phyloP scores from a whole-genome alignment of 1,140 invertebrate species.

The Vanessa tameamea region DNA sequence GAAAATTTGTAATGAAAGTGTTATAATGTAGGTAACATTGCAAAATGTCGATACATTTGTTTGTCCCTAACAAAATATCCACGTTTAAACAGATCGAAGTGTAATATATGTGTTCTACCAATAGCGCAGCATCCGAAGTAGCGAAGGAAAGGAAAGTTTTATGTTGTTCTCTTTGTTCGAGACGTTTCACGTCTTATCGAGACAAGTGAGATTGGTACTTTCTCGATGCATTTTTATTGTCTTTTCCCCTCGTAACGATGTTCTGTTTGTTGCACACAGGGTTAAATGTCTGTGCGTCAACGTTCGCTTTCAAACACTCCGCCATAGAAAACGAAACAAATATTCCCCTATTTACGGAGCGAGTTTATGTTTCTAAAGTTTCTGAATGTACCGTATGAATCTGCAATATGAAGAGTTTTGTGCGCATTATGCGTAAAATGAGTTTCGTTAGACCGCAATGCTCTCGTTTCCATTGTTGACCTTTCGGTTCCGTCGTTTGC shows the following conservation, averaged over 20 bases:
- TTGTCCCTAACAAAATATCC: neutral
- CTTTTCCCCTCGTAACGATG: conserved; percentile 3
- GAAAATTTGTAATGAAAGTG: neutral
- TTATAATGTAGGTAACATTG: neutral
- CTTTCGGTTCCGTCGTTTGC: conserved; percentile 14
- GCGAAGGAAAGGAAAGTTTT: conserved; percentile 19
- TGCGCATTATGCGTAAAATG: conserved; percentile 33
- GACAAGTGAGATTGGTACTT: conserved; percentile 26
- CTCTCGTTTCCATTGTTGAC: conserved; percentile 23
- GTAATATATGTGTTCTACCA: neutral
- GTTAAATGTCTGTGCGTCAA: conserved; percentile 1
- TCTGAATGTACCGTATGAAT: conserved; percentile 26
- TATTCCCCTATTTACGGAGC: neutral
- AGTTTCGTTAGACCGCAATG: conserved; percentile 22
- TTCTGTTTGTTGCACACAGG: conserved; percentile 13
- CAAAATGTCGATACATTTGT: no score
- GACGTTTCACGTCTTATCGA: conserved; percentile 16
- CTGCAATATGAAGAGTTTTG: conserved; percentile 15
- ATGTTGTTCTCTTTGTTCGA: conserved; percentile 12
- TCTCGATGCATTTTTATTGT: conserved; percentile 20
- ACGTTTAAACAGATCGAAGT: neutral
- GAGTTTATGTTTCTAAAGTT: conserved; percentile 15
- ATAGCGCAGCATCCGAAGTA: neutral
- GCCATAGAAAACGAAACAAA: neutral
- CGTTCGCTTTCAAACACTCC: neutral